phyloP scores from a whole-genome alignment of 2,888 invertebrate species.

The Belgica antarctica region DNA sequence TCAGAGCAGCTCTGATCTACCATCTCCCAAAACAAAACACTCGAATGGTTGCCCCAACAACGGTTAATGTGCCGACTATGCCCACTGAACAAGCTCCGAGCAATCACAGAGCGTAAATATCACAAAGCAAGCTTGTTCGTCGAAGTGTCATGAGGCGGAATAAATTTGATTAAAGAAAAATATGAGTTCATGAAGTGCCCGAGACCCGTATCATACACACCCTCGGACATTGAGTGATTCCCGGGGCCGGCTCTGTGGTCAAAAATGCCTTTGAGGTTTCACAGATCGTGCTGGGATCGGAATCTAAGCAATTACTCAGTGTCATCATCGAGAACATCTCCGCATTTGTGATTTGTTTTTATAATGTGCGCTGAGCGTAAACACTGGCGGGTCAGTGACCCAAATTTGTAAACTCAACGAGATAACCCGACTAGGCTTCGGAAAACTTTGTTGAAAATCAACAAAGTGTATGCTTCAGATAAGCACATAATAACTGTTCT shows the following conservation, averaged over 20 bases:
- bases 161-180: constrained; percentile 2
- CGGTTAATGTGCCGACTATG: background rate
- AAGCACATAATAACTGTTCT: background rate
- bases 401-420: background rate
- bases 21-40: no score
- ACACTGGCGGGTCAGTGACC: background rate
- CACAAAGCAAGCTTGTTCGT: background rate
- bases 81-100: no score
- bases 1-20: no score
- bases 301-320: background rate
- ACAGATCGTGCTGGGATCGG: background rate
- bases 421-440: background rate
- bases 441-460: no score
- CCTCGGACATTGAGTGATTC: background rate
- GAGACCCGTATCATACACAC: background rate
- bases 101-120: background rate
- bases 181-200: background rate
- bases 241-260: background rate
- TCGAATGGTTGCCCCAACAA: background rate
- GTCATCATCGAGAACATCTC: background rate
- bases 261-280: no score
- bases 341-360: background rate
- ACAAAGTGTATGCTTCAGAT: background rate
- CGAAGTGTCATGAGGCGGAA: no score
- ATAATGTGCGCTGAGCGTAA: background rate